Evolutionary conservation across 2,797 vertebrate genomes (phyloP).

Genomic region (Pagetopsis macropterus): DNA sequence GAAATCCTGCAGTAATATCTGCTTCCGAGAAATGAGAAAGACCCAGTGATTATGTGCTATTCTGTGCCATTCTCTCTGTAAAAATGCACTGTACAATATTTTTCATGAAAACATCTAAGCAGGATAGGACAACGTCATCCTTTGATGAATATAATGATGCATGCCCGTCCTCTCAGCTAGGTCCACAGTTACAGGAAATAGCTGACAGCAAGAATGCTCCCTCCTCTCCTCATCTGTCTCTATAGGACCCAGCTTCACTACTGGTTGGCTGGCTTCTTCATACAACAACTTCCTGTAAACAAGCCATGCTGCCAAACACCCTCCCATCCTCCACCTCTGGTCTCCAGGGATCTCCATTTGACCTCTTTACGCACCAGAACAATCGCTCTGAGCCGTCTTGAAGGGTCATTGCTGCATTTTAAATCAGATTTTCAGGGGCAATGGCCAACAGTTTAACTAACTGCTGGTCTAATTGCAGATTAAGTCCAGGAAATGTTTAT

Average conservation of each 20-base stretch:
- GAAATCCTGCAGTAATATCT: neutral
- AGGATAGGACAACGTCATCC: constrained; percentile 41
- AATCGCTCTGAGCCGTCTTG: constrained; percentile 58
- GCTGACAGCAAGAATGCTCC: constrained; percentile 85
- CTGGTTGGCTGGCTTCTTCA: constrained; percentile 77
- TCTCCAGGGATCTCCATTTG: constrained; percentile 71
- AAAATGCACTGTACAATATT: neutral
- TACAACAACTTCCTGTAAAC: constrained; percentile 87
- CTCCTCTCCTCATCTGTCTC: constrained; percentile 80
- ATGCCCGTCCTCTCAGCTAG: constrained; percentile 51
- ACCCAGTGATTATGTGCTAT: neutral
- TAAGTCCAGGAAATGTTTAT: constrained; percentile 52
- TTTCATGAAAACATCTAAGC: constrained; percentile 4
- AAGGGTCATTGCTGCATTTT: constrained; percentile 50
- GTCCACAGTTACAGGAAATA: constrained; percentile 84
- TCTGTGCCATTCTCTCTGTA: neutral
- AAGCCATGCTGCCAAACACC: constrained; percentile 74
- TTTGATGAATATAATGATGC: constrained; percentile 72
- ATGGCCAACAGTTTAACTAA: constrained; percentile 56
- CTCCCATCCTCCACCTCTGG: constrained; percentile 78
- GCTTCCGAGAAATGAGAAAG: neutral
- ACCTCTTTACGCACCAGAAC: constrained; percentile 72
- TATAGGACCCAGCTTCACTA: constrained; percentile 68
- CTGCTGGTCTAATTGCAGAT: constrained; percentile 53
- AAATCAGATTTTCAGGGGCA: constrained; percentile 55